Evolutionary conservation across 2,888 invertebrate species (phyloP).

Genomic region (Limulus polyphemus): DNA sequence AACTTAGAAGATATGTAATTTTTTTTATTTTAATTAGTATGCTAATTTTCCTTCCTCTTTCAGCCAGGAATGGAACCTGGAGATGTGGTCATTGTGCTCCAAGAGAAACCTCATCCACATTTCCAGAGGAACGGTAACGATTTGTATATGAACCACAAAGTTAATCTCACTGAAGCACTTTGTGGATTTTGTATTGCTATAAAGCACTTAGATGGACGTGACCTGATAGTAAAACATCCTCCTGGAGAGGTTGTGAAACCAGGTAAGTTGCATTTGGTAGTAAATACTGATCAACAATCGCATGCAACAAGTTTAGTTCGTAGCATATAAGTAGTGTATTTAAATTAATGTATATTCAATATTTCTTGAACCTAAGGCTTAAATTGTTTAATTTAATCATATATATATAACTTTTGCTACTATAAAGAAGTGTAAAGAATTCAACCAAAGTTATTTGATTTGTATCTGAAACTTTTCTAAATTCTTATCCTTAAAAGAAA

Average conservation of each 20-base stretch:
- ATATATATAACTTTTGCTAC: too few species aligned
- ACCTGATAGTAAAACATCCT: conserved; percentile 60
- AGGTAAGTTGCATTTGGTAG: conserved; percentile 42
- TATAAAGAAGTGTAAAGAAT: too few species aligned
- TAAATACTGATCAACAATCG: too few species aligned
- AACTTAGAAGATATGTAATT: too few species aligned
- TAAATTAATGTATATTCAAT: too few species aligned
- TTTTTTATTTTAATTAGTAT: conserved; percentile 1
- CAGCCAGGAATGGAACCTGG: conserved; percentile 72
- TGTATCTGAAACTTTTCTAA: too few species aligned
- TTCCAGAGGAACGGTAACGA: conserved; percentile 65
- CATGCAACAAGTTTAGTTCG: too few species aligned
- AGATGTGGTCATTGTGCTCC: conserved; percentile 74
- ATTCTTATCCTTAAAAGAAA: too few species aligned
- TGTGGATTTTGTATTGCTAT: conserved; percentile 75
- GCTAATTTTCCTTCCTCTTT: conserved; percentile 24
- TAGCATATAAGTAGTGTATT: too few species aligned
- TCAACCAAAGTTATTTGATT: too few species aligned
- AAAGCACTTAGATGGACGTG: conserved; percentile 79
- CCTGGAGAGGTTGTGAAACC: conserved; percentile 74
- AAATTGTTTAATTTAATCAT: too few species aligned
- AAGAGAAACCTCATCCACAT: conserved; percentile 61
- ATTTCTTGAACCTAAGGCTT: too few species aligned
- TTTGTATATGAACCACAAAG: conserved; percentile 52
- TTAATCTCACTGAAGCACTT: conserved; percentile 73